Evolutionary conservation across 2,888 invertebrate species (phyloP), one percentile per base, ranked within the genome.

Genomic region (Dioctria linearis): DNA sequence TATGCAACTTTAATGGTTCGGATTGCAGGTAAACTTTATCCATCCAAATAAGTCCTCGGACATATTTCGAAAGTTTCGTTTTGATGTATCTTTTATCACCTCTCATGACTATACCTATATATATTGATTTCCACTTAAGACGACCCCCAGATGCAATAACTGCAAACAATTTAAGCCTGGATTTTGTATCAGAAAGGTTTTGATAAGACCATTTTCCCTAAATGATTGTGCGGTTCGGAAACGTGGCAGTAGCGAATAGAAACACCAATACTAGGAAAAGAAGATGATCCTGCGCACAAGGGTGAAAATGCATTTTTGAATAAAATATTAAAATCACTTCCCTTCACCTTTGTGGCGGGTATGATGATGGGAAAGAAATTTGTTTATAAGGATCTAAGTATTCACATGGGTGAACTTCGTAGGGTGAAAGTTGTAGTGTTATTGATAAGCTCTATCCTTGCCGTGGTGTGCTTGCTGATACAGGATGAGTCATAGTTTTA

Each of bases 271-370:
- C 43, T 13, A 37, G 69, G n/a, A 49, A 39, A 49, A 69, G 49
- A 40, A 39, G 54, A 40, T 75, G 57, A 13, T 57, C 6, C 9
- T 3, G 9, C 40, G 57, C 57, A 13, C 11, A 75, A 25, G 13
- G 13, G 59, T 57, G 61, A 43, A 40, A 2, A 46, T 39, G 40
- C 42, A 49, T 63, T 63, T 25, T 63, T 80, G 63, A 73, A 79
- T 79, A 67, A 79, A 79, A 79, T 79, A 79, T 79, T 79, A 80
- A 79, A 81, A 80, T 78, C 78, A 80, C 63, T 51, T 61, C 65
- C 43, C 71, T 42, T 54, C 51, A 54, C 49, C 39, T 67, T 54
- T 51, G 67, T 37, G 25, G 2, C 25, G 40, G 78, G 40, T 43
- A 37, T 11, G 4, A 46, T 49, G 37, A 51, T 37, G 51, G 37